Conservation (phyloP, 2,888 invertebrate genomes). For the Aproaerema taeniolella region DNA sequence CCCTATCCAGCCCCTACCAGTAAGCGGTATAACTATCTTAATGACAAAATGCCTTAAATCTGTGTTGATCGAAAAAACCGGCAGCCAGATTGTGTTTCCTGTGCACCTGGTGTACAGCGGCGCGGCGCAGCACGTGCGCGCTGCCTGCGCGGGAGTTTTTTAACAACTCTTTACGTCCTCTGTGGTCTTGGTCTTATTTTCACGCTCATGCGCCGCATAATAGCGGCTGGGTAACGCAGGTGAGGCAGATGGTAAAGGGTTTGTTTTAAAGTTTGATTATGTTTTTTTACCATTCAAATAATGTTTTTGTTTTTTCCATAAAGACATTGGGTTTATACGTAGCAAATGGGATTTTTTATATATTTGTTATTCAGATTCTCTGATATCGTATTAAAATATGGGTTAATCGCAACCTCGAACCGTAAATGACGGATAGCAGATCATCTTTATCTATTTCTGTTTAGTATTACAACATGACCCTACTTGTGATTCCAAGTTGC, state of each 20-base stretch:
- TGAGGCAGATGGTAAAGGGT: conserved; percentile 9
- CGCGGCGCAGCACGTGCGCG: conserved; percentile 41
- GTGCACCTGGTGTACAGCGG: conserved; percentile 46
- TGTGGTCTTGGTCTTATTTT: conserved; percentile 15
- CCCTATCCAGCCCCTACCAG: no score
- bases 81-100: conserved; percentile 33
- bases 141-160: conserved; percentile 21
- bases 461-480: conserved; percentile 10
- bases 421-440: conserved; percentile 7
- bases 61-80: background rate
- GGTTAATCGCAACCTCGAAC: no score
- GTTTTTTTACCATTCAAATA: background rate
- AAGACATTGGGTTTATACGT: no score
- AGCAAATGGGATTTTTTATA: no score
- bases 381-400: no score
- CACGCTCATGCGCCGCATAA: conserved; percentile 21
- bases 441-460: conserved; percentile 14
- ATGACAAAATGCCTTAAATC: no score
- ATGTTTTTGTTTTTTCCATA: background rate
- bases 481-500: conserved; percentile 10
- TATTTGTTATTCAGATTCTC: no score
- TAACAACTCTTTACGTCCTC: conserved; percentile 16
- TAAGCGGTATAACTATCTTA: no score
- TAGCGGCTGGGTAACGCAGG: conserved; percentile 12
- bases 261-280: conserved; percentile 6